These are phyloP conservation scores for Hippopotamus amphibius DNA, from an alignment of 2,113 vertebrate species.

Conservation along the genomic window DNA sequence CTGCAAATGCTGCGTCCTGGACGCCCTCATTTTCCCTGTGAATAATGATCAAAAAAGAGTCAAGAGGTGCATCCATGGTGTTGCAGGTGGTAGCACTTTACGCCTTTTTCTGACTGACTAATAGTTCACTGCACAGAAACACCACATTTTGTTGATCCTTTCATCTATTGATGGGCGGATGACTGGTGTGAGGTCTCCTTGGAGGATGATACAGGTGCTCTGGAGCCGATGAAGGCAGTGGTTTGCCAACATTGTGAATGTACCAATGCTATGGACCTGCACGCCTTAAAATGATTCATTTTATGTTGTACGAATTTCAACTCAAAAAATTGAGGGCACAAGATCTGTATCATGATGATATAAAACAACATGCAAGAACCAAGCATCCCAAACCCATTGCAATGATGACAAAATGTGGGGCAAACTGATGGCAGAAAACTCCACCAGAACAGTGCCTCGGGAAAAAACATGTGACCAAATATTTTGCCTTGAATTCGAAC, in stretches of 20 bases:
- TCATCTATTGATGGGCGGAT: background rate
- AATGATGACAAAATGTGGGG: background rate
- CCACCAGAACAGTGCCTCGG: background rate
- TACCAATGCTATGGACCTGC: background rate
- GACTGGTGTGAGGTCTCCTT: background rate
- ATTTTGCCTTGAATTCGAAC: background rate
- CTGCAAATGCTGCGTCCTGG: background rate
- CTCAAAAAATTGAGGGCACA: background rate
- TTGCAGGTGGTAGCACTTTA: background rate
- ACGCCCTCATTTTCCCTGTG: background rate
- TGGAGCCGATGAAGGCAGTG: accelerated
- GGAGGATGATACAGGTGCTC: background rate
- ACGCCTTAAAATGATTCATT: background rate
- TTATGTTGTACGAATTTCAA: background rate
- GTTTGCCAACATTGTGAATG: too few species aligned
- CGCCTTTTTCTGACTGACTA: background rate
- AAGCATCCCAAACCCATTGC: background rate
- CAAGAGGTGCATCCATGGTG: too few species aligned
- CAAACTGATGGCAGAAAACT: background rate
- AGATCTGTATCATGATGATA: background rate
- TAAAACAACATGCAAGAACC: background rate
- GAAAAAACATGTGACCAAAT: background rate
- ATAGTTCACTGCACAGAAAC: too few species aligned
- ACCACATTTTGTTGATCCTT: background rate
- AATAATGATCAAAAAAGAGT: background rate